phyloP scores from a whole-genome alignment of 2,797 vertebrate genomes.

The Luscinia megarhynchos region DNA sequence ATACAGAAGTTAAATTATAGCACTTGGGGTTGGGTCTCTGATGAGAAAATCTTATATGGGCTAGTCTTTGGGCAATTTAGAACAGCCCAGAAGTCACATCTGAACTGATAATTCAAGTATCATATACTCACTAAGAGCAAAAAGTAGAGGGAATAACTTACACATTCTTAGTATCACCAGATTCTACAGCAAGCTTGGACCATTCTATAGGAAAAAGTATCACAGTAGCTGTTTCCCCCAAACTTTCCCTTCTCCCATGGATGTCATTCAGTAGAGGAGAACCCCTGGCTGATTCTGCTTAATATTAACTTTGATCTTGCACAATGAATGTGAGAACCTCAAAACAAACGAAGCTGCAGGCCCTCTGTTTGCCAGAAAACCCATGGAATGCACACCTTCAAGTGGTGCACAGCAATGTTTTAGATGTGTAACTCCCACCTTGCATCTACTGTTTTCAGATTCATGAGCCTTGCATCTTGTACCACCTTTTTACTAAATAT shows the following conservation, averaged over 20 bases:
- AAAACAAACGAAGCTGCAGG: neutral
- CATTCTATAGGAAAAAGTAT: neutral
- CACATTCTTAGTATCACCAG: neutral
- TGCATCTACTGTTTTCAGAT: neutral
- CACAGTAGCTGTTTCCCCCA: neutral
- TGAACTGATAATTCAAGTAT: neutral
- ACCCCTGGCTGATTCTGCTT: neutral
- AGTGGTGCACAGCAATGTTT: neutral
- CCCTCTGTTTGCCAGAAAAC: neutral
- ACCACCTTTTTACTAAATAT: neutral
- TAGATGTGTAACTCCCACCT: neutral
- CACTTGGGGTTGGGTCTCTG: neutral
- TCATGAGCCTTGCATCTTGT: neutral
- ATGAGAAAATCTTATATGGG: neutral
- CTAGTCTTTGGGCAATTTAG: neutral
- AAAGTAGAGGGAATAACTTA: neutral
- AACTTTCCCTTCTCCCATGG: neutral
- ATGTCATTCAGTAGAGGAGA: neutral
- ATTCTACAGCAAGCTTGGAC: neutral
- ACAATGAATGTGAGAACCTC: neutral
- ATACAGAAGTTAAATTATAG: neutral
- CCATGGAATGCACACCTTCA: neutral
- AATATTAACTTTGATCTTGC: neutral
- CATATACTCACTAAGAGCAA: neutral
- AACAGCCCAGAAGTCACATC: neutral